A percentile compares a stretch with the other conserved stretches of the same genome.
phyloP scores from a whole-genome alignment of 2,888 invertebrate species.

The Cephus pygmeus region DNA sequence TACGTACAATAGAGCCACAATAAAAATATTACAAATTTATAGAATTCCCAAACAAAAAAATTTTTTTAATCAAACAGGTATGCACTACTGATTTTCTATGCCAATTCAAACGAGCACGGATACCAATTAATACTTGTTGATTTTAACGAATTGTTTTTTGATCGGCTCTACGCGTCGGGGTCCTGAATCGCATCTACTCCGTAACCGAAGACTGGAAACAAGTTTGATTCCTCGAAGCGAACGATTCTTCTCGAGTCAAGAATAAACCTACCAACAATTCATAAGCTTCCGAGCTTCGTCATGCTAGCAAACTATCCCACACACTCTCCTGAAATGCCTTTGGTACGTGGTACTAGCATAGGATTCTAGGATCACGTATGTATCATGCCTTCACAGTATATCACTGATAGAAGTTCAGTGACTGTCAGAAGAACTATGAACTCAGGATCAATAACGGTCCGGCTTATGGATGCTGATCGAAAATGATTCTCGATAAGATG shows the following conservation, averaged over 20 bases:
- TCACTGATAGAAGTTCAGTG: conserved; percentile 34
- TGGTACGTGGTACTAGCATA: neutral
- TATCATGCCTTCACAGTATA: conserved; percentile 32
- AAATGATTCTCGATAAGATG: neutral
- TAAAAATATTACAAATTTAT: neutral
- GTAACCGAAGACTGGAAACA: neutral
- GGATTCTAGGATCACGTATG: neutral
- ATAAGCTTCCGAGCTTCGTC: conserved; percentile 51
- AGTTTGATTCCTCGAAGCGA: neutral
- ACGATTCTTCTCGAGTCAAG: conserved; percentile 35
- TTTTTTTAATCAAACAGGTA: too few species aligned
- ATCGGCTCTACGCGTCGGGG: neutral
- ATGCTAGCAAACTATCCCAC: conserved; percentile 56
- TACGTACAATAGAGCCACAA: too few species aligned
- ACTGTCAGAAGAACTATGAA: conserved; percentile 37
- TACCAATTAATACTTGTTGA: neutral
- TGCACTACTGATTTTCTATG: too few species aligned
- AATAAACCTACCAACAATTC: conserved; percentile 53
- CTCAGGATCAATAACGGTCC: conserved; percentile 9
- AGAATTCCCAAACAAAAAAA: neutral
- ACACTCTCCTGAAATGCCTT: conserved; percentile 8
- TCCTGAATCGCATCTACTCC: neutral
- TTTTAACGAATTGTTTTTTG: neutral
- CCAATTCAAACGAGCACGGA: too few species aligned
- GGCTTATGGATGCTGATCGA: neutral